phyloP scores from a whole-genome alignment of 2,888 invertebrate genomes.

The Lampropteryx suffumata region DNA sequence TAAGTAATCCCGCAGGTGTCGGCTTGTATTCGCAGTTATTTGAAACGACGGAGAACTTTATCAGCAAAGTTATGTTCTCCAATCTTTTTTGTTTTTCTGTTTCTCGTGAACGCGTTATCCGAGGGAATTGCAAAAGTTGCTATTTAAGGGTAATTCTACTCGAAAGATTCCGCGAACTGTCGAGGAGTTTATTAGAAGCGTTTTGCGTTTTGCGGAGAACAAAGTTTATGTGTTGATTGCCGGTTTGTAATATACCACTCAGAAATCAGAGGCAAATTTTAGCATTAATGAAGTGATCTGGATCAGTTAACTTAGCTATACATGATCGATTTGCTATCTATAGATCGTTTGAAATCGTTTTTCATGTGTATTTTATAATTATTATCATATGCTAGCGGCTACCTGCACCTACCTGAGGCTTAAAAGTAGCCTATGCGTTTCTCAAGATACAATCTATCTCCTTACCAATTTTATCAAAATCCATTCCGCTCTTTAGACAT shows the following conservation, averaged over 20 bases:
- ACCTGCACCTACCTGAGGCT: too few species aligned
- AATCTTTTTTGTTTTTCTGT: conserved; percentile 38
- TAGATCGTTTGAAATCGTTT: conserved; percentile 36
- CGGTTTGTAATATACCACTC: conserved; percentile 22
- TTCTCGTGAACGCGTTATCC: conserved; percentile 29
- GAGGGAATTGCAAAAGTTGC: conserved; percentile 27
- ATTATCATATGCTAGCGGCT: too few species aligned
- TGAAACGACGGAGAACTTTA: conserved; percentile 52
- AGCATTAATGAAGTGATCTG: conserved; percentile 49
- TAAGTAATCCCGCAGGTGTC: conserved; percentile 58
- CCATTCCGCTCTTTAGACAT: too few species aligned
- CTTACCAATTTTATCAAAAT: too few species aligned
- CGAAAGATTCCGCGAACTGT: conserved; percentile 17
- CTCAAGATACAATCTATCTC: too few species aligned
- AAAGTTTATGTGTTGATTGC: conserved; percentile 41
- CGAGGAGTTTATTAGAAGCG: conserved; percentile 21
- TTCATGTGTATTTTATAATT: too few species aligned
- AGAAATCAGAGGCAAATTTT: conserved; percentile 25
- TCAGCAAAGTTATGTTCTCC: conserved; percentile 42
- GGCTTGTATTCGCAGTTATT: conserved; percentile 57
- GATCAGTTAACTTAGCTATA: too few species aligned
- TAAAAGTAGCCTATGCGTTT: too few species aligned
- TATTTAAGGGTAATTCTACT: conserved; percentile 19
- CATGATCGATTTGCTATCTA: too few species aligned
- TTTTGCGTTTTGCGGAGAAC: conserved; percentile 26